Evolutionary conservation across 2,113 vertebrate genomes (phyloP).

Genomic region (Mystacornis crossleyi): DNA sequence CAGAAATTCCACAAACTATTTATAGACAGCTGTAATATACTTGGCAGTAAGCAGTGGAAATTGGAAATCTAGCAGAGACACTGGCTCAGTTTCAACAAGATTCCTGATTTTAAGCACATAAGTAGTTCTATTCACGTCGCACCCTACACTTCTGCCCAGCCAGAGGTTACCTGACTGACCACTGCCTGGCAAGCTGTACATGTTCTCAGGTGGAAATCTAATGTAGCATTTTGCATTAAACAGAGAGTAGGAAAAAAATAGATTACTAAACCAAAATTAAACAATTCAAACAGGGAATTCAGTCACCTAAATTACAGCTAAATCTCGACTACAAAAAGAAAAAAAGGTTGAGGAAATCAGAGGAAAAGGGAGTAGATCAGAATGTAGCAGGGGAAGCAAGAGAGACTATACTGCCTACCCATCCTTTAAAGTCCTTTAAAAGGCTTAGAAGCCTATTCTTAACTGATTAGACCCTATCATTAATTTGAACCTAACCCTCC

Average conservation of each 20-base stretch:
- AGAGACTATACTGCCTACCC: neutral
- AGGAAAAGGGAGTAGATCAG: neutral
- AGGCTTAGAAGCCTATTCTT: neutral
- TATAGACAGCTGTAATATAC: conserved; percentile 23
- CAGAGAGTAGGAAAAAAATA: fast-evolving
- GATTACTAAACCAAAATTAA: neutral
- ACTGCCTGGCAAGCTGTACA: neutral
- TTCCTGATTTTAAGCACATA: conserved; percentile 36
- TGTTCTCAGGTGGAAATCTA: neutral
- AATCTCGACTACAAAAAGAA: neutral
- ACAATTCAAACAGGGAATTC: neutral
- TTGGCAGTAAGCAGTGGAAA: conserved; percentile 51
- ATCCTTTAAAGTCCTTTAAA: neutral
- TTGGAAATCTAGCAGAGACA: conserved; percentile 15
- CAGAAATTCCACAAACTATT: conserved; percentile 51
- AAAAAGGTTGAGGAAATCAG: neutral
- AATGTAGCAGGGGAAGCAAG: neutral
- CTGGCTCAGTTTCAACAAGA: conserved; percentile 36
- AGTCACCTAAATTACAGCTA: neutral
- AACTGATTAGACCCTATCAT: neutral
- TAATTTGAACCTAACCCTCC: neutral
- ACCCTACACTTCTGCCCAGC: neutral
- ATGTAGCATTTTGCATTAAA: neutral
- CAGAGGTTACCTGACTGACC: neutral
- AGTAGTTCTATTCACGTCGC: neutral